Base-by-base conservation (phyloP, 2,888 invertebrate species). In the Chouioia cunea region DNA sequence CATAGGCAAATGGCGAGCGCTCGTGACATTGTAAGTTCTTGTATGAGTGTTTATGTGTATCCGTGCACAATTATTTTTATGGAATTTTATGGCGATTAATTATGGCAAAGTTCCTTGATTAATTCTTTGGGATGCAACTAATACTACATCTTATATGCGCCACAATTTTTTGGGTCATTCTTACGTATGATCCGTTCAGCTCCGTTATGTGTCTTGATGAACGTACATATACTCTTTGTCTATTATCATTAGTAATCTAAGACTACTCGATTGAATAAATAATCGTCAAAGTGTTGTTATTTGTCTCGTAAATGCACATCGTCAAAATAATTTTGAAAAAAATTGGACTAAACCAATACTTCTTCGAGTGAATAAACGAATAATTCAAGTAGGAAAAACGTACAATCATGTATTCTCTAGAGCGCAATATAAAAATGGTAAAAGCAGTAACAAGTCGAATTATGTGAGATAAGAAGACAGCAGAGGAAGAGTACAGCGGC, bases 91-190 rank as follows among this genome's bases (percentile, higher is more conserved):
- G 73, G 74, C 71, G 76, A 74, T 74, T 76, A 36, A 36, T 12
- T 36, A 36, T n/a, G n/a, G 36, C 36, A 4, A 36, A 1, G 15
- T 36, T 1, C 56, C 16, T 57, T 73, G 80, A 79, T 79, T 80
- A 79, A 79, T 78, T 79, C 78, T 70, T 54, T 44, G 80, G 77
- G 80, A 74, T 59, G 58, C 16, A 18, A 48, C 12, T 27, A 57
- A 52, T 46, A 52, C 27, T 43, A 52, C 48, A 66, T 48, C 22
- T 57, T 36, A 27, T 27, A 27, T 36, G 36, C 12, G 36, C 36
- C 36, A 6, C 6, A 27, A 6, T 6, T 27, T 6, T 27, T 27
- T 27, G 27, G 2, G 36, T 36, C 36, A 12, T 36, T 12, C 36
- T 36, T 36, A n/a, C n/a, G n/a, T n/a, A n/a, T n/a, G n/a, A n/a